phyloP scores from a whole-genome alignment of 2,888 invertebrate species.

The Dorcus parallelipipedus region DNA sequence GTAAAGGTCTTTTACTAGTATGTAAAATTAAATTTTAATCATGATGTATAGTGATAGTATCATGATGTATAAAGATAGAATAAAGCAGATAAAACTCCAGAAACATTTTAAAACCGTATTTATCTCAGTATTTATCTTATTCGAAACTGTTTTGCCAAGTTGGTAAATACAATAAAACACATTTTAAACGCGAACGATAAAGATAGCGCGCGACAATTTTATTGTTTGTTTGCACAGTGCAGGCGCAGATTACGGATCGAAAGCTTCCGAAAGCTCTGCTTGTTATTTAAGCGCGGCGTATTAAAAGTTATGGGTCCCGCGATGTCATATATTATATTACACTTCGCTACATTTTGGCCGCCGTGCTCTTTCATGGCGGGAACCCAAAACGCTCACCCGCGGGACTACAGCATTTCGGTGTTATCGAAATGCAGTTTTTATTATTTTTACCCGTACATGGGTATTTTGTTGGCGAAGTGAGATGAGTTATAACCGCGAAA shows the following conservation, averaged over 20 bases:
- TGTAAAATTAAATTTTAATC: too few relatives aligned
- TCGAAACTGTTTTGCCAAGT: not conserved
- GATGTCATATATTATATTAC: constrained; percentile 5
- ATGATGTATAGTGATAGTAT: too few relatives aligned
- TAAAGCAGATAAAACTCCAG: too few relatives aligned
- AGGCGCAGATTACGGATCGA: not conserved
- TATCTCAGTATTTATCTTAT: too few relatives aligned
- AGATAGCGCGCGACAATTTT: not conserved
- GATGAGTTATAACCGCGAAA: not conserved
- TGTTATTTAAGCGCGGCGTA: constrained; percentile 3
- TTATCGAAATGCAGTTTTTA: constrained; percentile 17
- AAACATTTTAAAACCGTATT: too few relatives aligned
- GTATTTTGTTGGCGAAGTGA: not conserved
- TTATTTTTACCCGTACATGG: constrained; percentile 8
- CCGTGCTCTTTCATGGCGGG: not conserved
- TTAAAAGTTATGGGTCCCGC: constrained; percentile 10
- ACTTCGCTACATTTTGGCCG: not conserved
- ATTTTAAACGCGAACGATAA: not conserved
- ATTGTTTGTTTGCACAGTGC: not conserved
- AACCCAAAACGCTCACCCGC: constrained; percentile 3
- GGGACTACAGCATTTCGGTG: constrained; percentile 16
- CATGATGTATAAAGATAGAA: too few relatives aligned
- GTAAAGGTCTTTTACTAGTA: too few relatives aligned
- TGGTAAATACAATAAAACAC: not conserved
- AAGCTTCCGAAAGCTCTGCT: not conserved